phyloP scores from a whole-genome alignment of 2,797 vertebrate genomes.

The Falco cherrug region DNA sequence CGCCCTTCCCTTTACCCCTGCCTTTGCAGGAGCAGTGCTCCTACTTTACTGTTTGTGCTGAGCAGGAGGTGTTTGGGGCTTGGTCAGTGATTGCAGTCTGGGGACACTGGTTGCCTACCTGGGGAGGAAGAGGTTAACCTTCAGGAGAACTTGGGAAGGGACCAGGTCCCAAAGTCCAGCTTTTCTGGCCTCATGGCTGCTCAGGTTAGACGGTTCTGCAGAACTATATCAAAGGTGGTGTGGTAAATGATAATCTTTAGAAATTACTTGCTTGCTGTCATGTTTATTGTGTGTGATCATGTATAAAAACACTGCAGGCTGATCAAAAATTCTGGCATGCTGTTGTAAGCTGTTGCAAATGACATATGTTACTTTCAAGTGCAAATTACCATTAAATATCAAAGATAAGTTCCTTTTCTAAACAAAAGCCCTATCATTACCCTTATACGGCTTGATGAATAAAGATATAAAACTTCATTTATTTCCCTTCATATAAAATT shows the following conservation, averaged over 20 bases:
- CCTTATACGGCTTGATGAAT: not conserved
- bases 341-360: not conserved
- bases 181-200: not conserved
- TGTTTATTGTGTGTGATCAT: not conserved
- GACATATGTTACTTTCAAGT: not conserved
- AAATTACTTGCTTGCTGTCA: not conserved
- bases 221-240: conserved; percentile 4
- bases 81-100: not conserved
- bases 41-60: not conserved
- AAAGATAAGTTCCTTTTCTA: not conserved
- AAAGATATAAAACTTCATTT: not conserved
- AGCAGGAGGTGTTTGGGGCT: not conserved
- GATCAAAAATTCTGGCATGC: not conserved
- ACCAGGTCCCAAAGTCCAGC: not conserved
- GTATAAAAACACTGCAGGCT: not conserved
- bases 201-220: not conserved
- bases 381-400: not conserved
- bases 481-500: not conserved
- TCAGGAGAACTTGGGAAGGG: not conserved
- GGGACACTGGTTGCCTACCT: not conserved
- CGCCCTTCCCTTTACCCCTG: not conserved
- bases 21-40: not conserved
- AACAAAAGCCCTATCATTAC: not conserved
- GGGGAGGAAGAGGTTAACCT: conserved; percentile 35
- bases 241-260: not conserved